Conservation (phyloP, 2,113 vertebrate genomes). For the Procavia capensis region DNA sequence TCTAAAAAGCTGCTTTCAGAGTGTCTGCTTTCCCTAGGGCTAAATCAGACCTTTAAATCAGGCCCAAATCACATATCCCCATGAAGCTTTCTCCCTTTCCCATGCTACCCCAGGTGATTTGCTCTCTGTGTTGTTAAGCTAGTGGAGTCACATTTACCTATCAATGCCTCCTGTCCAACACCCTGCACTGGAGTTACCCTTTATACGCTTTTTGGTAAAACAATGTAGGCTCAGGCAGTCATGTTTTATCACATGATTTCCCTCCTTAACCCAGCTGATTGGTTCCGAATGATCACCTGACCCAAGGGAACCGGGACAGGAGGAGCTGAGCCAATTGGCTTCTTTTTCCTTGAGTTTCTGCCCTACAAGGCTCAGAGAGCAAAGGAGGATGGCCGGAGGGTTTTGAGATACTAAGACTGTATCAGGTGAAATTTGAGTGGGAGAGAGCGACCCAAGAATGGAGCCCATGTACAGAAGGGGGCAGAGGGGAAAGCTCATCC, state of each 20-base stretch:
- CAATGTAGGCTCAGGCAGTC: not conserved
- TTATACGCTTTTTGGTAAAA: not conserved
- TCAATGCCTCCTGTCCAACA: not conserved
- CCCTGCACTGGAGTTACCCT: not conserved
- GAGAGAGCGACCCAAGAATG: not conserved
- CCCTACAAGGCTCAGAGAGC: not conserved
- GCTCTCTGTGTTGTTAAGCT: not conserved
- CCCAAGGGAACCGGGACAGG: not conserved
- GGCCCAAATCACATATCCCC: not conserved
- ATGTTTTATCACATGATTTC: not conserved
- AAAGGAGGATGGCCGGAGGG: not conserved
- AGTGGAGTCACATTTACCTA: not conserved
- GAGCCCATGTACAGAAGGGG: not conserved
- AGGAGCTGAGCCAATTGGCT: not conserved
- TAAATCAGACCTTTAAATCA: not conserved
- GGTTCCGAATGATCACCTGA: slow-evolving; percentile 39
- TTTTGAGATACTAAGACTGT: not conserved
- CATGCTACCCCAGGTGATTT: not conserved
- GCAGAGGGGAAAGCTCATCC: not conserved
- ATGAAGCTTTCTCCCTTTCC: not conserved
- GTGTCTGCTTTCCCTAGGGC: not conserved
- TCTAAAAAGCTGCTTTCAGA: slow-evolving; percentile 34
- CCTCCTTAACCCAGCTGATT: not conserved
- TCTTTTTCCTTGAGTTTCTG: not conserved
- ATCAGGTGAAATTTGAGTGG: not conserved